Base-by-base conservation (phyloP, 2,888 invertebrate genomes). In the Chymomyza caudatula region DNA sequence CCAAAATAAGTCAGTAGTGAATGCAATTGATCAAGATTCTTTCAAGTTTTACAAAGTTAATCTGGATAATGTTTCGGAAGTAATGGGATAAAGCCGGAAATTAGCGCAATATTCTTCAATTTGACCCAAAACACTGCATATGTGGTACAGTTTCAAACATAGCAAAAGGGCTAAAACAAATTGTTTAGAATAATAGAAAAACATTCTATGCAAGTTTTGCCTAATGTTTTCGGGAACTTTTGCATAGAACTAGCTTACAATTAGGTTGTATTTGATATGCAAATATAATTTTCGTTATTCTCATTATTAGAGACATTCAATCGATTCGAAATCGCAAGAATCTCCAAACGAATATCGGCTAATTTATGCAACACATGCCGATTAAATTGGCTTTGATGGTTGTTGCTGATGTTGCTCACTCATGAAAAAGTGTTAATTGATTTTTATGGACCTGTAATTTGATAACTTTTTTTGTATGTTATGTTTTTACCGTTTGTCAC, bases 201-300 rank as follows among this genome's bases (percentile, higher is more conserved):
- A n/a, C n/a, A n/a, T n/a, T n/a, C n/a, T n/a, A n/a, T n/a, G n/a
- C n/a, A n/a, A n/a, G n/a, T n/a, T n/a, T n/a, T n/a, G n/a, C n/a
- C n/a, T n/a, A n/a, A n/a, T n/a, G n/a, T n/a, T n/a, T n/a, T n/a
- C n/a, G n/a, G n/a, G n/a, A n/a, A n/a, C n/a, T 37, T 37, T 37
- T 61, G 65, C 69, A 29, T 6, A 29, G 8, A 29, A 85, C 86
- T 87, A 88, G 84, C 86, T 80, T 72, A 86, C 87, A 88, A 88
- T 87, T 87, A 87, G 87, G 87, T 82, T 87, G 82, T 85, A 74
- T 87, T 87, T 88, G 88, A 87, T 88, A 87, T 87, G 87, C 80
- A 84, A 87, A 87, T 87, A n/a, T 20, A 23, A 23, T 53, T 53
- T 53, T 58, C 47, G 23, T 22, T 22, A 13, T 53, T 25, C 15